A percentile compares a stretch with the other conserved stretches of the same genome.
Evolutionary conservation across 1,140 invertebrate species (phyloP).

Genomic region (Meloidogyne floridensis): DNA sequence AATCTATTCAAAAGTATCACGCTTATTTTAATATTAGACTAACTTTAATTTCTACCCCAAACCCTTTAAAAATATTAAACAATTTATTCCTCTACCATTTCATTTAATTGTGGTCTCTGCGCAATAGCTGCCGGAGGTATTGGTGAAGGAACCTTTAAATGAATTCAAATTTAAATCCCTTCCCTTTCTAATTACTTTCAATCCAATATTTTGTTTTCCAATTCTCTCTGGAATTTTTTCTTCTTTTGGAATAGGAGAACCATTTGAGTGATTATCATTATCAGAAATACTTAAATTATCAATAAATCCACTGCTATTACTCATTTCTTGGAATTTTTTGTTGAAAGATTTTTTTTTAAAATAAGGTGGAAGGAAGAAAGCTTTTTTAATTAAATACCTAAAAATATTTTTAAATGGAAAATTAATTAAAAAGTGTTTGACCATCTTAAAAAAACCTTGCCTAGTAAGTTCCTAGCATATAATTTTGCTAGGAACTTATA

Average conservation of each 20-base stretch:
- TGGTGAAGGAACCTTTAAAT: constrained; percentile 4
- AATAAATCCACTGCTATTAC: constrained; percentile 35
- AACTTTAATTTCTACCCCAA: neutral
- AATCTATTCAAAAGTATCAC: no score
- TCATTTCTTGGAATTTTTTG: neutral
- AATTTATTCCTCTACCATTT: constrained; percentile 19
- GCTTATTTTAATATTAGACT: no score
- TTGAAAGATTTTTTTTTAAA: no score
- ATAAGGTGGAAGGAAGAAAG: no score
- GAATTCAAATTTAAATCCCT: neutral
- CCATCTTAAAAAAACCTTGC: no score
- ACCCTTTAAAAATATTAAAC: no score
- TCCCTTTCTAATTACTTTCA: constrained; percentile 2
- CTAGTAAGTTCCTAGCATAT: no score
- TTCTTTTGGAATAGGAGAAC: neutral
- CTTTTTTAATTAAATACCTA: no score
- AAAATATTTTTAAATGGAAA: no score
- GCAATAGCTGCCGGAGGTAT: neutral
- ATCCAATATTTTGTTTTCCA: constrained; percentile 1
- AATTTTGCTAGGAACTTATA: no score
- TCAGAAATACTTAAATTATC: constrained; percentile 24
- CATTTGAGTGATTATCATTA: neutral
- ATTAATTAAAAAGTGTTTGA: neutral
- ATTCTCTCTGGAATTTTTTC: neutral
- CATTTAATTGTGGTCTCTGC: constrained; percentile 26